A percentile compares a stretch with the other conserved stretches of the same genome.
phyloP scores from a whole-genome alignment of 1,140 invertebrate species.

The Lucilia sericata region DNA sequence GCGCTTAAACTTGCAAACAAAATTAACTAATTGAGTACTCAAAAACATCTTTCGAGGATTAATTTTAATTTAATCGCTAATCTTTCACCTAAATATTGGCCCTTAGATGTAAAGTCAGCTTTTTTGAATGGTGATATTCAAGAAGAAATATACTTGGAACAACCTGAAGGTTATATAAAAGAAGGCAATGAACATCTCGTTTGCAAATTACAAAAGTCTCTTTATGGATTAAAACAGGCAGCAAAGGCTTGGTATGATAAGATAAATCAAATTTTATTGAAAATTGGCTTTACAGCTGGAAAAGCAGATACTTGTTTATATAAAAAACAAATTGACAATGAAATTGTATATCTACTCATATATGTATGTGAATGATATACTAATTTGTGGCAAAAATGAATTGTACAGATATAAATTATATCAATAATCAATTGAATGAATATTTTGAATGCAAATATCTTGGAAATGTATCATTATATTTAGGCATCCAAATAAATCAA shows the following conservation, averaged over 20 bases:
- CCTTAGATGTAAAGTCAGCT: constrained; percentile 67
- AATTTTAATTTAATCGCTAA: too few relatives aligned
- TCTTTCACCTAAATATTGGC: too few relatives aligned
- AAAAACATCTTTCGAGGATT: too few relatives aligned
- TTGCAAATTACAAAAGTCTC: constrained; percentile 50
- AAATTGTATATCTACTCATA: neutral
- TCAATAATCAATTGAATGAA: neutral
- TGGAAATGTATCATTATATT: too few relatives aligned
- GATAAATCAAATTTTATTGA: constrained; percentile 39
- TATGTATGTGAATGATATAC: constrained; percentile 20
- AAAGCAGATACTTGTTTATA: constrained; percentile 26
- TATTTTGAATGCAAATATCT: too few relatives aligned
- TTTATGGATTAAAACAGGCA: constrained; percentile 61
- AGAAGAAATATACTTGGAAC: constrained; percentile 67
- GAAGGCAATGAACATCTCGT: constrained; percentile 46
- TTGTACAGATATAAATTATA: neutral
- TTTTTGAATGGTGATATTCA: constrained; percentile 68
- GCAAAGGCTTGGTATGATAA: constrained; percentile 54
- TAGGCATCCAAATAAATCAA: too few relatives aligned
- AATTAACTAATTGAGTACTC: too few relatives aligned
- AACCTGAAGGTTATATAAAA: constrained; percentile 60
- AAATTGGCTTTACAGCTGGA: constrained; percentile 42
- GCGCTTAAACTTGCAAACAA: too few relatives aligned
- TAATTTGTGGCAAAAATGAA: neutral
- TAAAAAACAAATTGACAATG: neutral